These are phyloP conservation scores for Anguilla megastoma DNA, from an alignment of 2,797 vertebrate species.

Conservation along the genomic window DNA sequence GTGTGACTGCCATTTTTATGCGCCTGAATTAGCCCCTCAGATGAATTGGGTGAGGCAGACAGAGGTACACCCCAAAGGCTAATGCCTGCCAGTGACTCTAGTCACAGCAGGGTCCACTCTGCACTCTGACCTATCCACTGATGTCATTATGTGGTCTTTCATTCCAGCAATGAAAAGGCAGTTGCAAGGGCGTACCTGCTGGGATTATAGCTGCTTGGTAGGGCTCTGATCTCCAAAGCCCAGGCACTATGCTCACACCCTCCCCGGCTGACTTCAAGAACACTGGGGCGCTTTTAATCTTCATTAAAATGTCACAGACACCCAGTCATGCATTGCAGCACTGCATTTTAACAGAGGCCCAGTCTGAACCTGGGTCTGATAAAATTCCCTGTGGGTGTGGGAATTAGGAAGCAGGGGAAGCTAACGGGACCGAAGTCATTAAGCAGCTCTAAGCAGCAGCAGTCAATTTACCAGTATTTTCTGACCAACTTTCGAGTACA, in stretches of 20 bases:
- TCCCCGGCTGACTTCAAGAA: constrained; percentile 26
- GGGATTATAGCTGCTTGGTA: constrained; percentile 41
- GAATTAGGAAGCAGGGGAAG: constrained; percentile 51
- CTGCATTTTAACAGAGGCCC: constrained; percentile 30
- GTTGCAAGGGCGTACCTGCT: constrained; percentile 22
- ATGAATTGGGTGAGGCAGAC: not conserved
- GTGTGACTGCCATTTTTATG: not conserved
- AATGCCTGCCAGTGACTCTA: constrained; percentile 14
- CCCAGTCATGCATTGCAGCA: constrained; percentile 2
- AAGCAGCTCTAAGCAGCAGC: constrained; percentile 57
- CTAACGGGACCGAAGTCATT: constrained; percentile 59
- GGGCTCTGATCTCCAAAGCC: constrained; percentile 42
- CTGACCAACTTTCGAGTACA: constrained; percentile 37
- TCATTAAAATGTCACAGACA: constrained; percentile 32
- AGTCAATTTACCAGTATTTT: constrained; percentile 53
- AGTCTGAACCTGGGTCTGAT: constrained; percentile 47
- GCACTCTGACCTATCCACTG: constrained; percentile 48
- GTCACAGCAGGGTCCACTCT: constrained; percentile 41
- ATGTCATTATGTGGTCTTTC: constrained; percentile 48
- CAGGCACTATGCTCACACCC: not conserved
- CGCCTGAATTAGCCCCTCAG: not conserved
- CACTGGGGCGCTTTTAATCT: constrained; percentile 18
- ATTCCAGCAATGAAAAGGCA: constrained; percentile 37
- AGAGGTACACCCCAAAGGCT: constrained; percentile 2
- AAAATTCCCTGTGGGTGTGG: constrained; percentile 50